Evolutionary conservation across 2,797 vertebrate species (phyloP).

Genomic region (Clarias pachynema): DNA sequence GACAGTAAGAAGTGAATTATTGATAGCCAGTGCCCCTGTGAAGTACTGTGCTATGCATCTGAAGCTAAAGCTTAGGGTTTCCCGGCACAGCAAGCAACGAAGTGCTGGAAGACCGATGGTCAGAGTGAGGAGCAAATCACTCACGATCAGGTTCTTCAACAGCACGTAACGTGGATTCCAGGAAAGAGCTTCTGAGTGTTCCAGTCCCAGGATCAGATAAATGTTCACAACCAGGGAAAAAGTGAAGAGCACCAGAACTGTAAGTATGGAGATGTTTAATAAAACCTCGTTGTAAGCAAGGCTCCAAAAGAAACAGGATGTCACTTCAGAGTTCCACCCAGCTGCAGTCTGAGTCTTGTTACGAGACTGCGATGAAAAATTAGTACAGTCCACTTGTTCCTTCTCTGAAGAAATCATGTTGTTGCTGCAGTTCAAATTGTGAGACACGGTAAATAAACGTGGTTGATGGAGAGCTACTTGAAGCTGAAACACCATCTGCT

Average conservation of each 20-base stretch:
- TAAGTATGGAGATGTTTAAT: background rate
- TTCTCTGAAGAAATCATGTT: background rate
- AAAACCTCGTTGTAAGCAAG: slow-evolving; percentile 1
- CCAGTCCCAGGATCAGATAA: slow-evolving; percentile 16
- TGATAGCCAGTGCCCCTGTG: background rate
- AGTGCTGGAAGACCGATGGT: background rate
- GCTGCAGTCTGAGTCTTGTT: background rate
- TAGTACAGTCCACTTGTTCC: background rate
- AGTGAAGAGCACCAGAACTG: background rate
- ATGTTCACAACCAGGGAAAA: slow-evolving; percentile 32
- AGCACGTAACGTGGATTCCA: slow-evolving; percentile 27
- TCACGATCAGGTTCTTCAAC: slow-evolving; percentile 29
- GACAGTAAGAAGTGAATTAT: slow-evolving; percentile 25
- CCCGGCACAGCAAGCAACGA: background rate
- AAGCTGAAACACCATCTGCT: background rate
- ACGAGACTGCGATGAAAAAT: background rate
- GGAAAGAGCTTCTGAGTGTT: slow-evolving; percentile 23
- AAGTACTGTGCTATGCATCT: slow-evolving; percentile 26
- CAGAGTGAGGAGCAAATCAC: slow-evolving; percentile 33
- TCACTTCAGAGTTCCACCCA: background rate
- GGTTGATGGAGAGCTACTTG: background rate
- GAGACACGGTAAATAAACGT: background rate
- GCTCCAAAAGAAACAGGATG: slow-evolving; percentile 15
- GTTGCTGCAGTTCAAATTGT: background rate
- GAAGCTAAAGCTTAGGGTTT: slow-evolving; percentile 3